Evolutionary conservation across 64 coral and sea anemone species (phyloP).

Genomic region (Montipora capricornis): DNA sequence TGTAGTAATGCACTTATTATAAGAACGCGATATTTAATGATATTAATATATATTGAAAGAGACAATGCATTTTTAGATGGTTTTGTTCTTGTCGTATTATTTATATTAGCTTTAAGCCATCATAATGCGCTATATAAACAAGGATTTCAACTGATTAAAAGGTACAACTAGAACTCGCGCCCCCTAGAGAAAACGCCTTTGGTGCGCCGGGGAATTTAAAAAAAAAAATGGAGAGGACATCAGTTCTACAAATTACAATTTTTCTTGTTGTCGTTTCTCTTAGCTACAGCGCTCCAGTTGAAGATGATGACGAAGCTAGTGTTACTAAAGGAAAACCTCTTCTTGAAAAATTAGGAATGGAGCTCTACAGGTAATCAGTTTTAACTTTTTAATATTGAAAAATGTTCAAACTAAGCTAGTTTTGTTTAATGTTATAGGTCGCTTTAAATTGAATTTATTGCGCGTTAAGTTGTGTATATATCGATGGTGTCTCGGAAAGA

Average conservation of each 20-base stretch:
- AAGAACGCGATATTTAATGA: no score
- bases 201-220: no score
- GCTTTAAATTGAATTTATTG: background rate
- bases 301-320: background rate
- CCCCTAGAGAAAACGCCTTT: no score
- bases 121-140: background rate
- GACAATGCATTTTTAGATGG: background rate
- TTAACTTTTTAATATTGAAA: background rate
- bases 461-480: no score
- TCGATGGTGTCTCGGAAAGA: no score
- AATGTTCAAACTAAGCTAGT: background rate
- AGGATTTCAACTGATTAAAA: background rate
- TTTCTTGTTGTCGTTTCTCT: background rate
- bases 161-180: background rate
- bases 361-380: background rate
- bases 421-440: background rate
- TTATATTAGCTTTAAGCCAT: background rate
- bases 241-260: background rate
- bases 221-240: background rate
- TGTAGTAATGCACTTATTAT: no score
- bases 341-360: slow-evolving; percentile 18
- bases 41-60: no score
- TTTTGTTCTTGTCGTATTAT: background rate
- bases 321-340: background rate
- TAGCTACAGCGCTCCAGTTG: background rate